A percentile compares a stretch with the other conserved stretches of the same genome.
Conservation (phyloP, 1,140 invertebrate genomes). For the Marisa cornuarietis region DNA sequence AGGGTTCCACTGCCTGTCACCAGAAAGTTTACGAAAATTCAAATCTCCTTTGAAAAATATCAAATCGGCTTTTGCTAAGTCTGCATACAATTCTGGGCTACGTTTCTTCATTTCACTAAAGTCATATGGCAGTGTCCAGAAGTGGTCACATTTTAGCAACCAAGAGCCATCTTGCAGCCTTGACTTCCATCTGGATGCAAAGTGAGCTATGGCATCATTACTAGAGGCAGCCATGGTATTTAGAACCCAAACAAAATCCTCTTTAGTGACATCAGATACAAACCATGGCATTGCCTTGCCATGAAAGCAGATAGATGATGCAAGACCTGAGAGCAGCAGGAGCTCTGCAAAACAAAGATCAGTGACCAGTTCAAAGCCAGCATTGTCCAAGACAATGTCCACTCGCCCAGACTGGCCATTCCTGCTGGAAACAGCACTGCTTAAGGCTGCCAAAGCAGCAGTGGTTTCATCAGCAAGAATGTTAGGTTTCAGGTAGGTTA, state of each 20-base stretch:
- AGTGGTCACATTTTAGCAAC: conserved; percentile 72
- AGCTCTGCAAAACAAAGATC: conserved; percentile 90
- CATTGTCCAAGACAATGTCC: conserved; percentile 92
- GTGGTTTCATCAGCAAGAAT: conserved; percentile 74
- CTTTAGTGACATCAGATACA: conserved; percentile 85
- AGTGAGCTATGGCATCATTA: conserved; percentile 49
- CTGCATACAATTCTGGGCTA: conserved; percentile 77
- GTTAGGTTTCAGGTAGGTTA: conserved; percentile 74
- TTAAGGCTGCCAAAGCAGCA: conserved; percentile 69
- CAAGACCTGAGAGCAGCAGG: conserved; percentile 75
- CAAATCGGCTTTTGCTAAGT: conserved; percentile 76
- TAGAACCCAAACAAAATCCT: conserved; percentile 82
- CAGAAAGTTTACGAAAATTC: conserved; percentile 94
- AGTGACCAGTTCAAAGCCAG: conserved; percentile 91
- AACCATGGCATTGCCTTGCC: conserved; percentile 96
- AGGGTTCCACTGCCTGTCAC: conserved; percentile 85
- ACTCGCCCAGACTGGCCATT: conserved; percentile 54
- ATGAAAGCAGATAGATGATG: conserved; percentile 81
- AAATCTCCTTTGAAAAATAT: conserved; percentile 95
- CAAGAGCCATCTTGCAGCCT: conserved; percentile 60
- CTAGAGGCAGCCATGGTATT: conserved; percentile 52
- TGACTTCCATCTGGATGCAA: conserved; percentile 58
- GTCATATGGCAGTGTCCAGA: conserved; percentile 88
- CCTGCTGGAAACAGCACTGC: conserved; percentile 26
- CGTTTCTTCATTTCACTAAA: conserved; percentile 80